Evolutionary conservation across 2,113 vertebrate genomes (phyloP), one percentile per base, ranked within the genome.

Genomic region (Trichechus manatus): DNA sequence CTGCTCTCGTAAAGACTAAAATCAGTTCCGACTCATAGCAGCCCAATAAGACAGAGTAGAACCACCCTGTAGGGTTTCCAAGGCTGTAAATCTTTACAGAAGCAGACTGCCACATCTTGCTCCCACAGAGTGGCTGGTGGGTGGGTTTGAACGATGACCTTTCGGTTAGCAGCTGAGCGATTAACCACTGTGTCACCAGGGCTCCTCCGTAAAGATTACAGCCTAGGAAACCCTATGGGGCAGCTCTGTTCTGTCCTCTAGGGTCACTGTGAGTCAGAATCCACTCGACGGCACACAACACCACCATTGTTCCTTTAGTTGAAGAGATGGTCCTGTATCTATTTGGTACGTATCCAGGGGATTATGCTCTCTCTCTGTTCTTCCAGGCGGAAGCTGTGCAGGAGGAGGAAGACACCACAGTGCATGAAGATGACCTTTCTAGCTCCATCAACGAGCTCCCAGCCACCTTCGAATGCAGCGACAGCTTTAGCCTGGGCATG

Each of bases 381-480:
- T 93, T 94, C 61, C 96, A 99, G 99, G 98, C 89, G 53, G 98
- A 99, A 80, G 97, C 97, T 56, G 98, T 97, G 74, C 98, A 96
- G 88, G 99, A 99, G 96, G 99, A 99, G 22, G 99, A 99, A 50
- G 99, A 99, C 87, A 53, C 94, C 33, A 98, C 98, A 1, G 97
- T 98, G 70, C 99, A 99, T 0, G 99, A 99, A 90, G 99, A 99
- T 61, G 99, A 99, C 13, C 94, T 99, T 39, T 99, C 99, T 0
- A 98, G 99, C 33, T 99, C 99, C 95, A 99, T 99, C 97, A 99
- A 97, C 81, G 99, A 99, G 89, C 98, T 99, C 64, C 99, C 99
- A 1, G 98, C 98, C 83, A 99, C 98, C 29, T 99, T 99, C 89
- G 98, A 98, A 94, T 99, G 98, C 97, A 98, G 98, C 11, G 99